Conservation (phyloP, 1,140 invertebrate species). For the Tribolium madens region DNA sequence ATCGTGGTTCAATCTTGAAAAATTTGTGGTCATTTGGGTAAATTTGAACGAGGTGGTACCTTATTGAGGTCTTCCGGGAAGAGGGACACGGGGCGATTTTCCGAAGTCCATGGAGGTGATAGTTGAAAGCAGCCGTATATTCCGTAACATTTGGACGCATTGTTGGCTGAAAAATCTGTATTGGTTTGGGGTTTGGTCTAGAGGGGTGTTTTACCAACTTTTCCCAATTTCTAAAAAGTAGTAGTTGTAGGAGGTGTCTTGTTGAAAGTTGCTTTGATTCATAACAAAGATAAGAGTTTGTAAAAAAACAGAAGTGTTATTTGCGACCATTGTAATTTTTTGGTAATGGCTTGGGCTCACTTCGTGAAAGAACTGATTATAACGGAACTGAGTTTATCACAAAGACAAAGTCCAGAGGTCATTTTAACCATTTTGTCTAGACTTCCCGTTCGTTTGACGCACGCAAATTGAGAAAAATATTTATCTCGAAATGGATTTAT, state of each 20-base stretch:
- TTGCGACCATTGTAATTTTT: conserved; percentile 49
- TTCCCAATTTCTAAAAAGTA: conserved; percentile 62
- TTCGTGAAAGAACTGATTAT: conserved; percentile 28
- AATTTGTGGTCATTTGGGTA: conserved; percentile 48
- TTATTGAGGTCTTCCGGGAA: conserved; percentile 77
- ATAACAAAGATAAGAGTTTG: conserved; percentile 60
- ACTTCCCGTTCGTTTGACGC: background rate
- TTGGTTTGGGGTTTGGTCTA: background rate
- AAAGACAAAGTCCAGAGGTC: conserved; percentile 49
- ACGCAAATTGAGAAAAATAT: conserved; percentile 17
- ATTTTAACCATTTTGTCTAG: conserved; percentile 41
- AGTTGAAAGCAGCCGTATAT: conserved; percentile 88
- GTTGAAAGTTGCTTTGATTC: conserved; percentile 62
- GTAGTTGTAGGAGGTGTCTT: conserved; percentile 62
- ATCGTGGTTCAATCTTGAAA: conserved; percentile 68
- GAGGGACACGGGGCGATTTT: conserved; percentile 80
- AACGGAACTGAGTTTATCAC: conserved; percentile 41
- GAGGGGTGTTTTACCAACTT: conserved; percentile 54
- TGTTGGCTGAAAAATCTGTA: conserved; percentile 62
- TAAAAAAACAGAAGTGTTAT: conserved; percentile 53
- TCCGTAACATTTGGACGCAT: conserved; percentile 75
- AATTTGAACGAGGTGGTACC: conserved; percentile 59
- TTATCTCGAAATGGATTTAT: conserved; percentile 42
- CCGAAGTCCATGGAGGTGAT: conserved; percentile 82
- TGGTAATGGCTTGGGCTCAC: background rate